Evolutionary conservation across 2,888 invertebrate genomes (phyloP).

Genomic region (Julus scanicus): DNA sequence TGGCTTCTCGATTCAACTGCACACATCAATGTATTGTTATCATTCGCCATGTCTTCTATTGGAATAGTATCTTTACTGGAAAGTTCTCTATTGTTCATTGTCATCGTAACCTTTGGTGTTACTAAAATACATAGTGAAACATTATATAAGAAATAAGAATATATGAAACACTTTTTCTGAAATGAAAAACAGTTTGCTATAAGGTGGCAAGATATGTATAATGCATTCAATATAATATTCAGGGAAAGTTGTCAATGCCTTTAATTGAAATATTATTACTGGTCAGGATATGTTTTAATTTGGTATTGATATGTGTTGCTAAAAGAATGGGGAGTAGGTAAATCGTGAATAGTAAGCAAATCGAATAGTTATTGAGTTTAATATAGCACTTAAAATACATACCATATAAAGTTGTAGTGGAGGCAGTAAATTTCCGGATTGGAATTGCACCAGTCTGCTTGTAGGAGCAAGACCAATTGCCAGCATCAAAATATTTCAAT

Average conservation of each 20-base stretch:
- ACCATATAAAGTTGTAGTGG: not conserved
- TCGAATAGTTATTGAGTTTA: too few relatives aligned
- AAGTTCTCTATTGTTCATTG: not conserved
- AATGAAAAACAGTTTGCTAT: too few relatives aligned
- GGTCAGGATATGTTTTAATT: too few relatives aligned
- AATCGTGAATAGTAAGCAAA: too few relatives aligned
- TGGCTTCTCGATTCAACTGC: not conserved
- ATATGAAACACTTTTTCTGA: too few relatives aligned
- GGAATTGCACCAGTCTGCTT: not conserved
- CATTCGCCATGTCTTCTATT: not conserved
- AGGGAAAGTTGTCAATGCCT: not conserved
- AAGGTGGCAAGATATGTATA: too few relatives aligned
- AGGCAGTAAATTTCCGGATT: not conserved
- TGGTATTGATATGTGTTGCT: too few relatives aligned
- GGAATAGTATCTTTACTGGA: not conserved
- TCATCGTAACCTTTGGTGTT: not conserved
- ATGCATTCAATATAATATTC: not conserved
- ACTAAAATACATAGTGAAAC: not conserved
- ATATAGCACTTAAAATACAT: not conserved
- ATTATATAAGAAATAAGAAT: not conserved
- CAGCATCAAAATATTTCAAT: not conserved
- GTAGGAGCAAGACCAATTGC: not conserved
- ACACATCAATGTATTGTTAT: not conserved
- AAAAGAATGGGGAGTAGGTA: too few relatives aligned
- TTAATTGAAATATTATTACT: too few relatives aligned